These are phyloP conservation scores for Danio albolineatus DNA, from an alignment of 2,797 vertebrate species.

Conservation along the genomic window DNA sequence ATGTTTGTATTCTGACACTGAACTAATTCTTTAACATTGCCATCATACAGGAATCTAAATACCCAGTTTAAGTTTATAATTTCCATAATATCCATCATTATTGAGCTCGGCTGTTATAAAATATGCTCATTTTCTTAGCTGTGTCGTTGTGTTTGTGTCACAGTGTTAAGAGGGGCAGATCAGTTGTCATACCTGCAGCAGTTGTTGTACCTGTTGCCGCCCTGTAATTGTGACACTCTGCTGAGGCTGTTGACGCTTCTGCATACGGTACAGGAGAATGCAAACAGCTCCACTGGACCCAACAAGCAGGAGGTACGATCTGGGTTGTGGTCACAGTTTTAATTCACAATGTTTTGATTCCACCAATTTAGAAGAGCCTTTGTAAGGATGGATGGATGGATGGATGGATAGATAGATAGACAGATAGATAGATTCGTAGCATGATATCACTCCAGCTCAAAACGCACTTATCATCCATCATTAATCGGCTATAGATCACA, in stretches of 20 bases:
- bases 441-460: no score
- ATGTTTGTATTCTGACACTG: no score
- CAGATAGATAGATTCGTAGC: no score
- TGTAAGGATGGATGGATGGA: not conserved
- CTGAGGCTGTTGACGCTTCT: conserved; percentile 86
- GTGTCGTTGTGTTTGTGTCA: conserved; percentile 28
- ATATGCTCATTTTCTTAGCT: not conserved
- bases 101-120: not conserved
- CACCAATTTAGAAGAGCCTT: not conserved
- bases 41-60: not conserved
- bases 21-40: not conserved
- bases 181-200: conserved; percentile 86
- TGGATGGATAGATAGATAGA: no score
- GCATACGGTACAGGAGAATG: conserved; percentile 82
- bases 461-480: no score
- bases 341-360: not conserved
- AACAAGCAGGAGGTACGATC: conserved; percentile 80
- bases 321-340: not conserved
- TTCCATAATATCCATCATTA: not conserved
- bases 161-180: conserved; percentile 79
- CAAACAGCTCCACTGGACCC: conserved; percentile 78
- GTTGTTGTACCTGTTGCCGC: conserved; percentile 89
- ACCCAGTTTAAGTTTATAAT: not conserved
- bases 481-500: no score
- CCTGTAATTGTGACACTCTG: conserved; percentile 92